phyloP scores from a whole-genome alignment of 2,797 vertebrate species.

The Pangasius larnaudii region DNA sequence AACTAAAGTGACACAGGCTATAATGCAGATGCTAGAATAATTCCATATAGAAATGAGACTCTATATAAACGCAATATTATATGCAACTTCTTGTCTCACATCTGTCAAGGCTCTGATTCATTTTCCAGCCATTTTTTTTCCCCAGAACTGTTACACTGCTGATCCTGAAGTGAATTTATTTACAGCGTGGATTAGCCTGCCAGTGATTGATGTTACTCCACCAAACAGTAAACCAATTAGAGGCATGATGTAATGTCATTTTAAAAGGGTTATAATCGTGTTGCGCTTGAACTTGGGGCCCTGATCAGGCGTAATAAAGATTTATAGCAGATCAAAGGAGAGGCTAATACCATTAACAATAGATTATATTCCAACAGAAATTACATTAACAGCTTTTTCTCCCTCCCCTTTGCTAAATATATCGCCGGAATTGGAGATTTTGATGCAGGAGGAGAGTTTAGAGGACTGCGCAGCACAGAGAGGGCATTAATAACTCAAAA shows the following conservation, averaged over 20 bases:
- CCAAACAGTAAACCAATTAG: constrained; percentile 99
- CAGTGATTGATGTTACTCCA: constrained; percentile 98
- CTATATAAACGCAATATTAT: constrained; percentile 11
- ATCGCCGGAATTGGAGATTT: constrained; percentile 77
- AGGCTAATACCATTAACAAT: constrained; percentile 96
- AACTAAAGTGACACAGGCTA: neutral
- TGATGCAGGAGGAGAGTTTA: constrained; percentile 70
- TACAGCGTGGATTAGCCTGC: constrained; percentile 88
- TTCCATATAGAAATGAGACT: neutral
- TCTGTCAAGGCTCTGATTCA: constrained; percentile 35
- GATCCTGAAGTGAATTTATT: constrained; percentile 97
- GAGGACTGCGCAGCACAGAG: constrained; percentile 56
- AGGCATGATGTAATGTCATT: constrained; percentile 98
- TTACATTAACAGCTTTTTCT: constrained; percentile 79
- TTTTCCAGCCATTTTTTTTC: constrained; percentile 50
- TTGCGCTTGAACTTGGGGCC: constrained; percentile 93
- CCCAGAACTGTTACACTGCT: constrained; percentile 91
- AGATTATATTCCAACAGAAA: constrained; percentile 91
- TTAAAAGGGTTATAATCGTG: constrained; percentile 98
- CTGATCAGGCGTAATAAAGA: constrained; percentile 97
- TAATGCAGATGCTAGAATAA: neutral
- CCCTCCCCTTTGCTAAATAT: constrained; percentile 78
- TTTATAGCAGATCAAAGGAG: constrained; percentile 97
- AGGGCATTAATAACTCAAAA: constrained; percentile 59
- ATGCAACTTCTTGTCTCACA: constrained; percentile 14